Evolutionary conservation across 2,113 vertebrate genomes (phyloP), one percentile per base, ranked within the genome.

Genomic region (Pterocles orientalis): DNA sequence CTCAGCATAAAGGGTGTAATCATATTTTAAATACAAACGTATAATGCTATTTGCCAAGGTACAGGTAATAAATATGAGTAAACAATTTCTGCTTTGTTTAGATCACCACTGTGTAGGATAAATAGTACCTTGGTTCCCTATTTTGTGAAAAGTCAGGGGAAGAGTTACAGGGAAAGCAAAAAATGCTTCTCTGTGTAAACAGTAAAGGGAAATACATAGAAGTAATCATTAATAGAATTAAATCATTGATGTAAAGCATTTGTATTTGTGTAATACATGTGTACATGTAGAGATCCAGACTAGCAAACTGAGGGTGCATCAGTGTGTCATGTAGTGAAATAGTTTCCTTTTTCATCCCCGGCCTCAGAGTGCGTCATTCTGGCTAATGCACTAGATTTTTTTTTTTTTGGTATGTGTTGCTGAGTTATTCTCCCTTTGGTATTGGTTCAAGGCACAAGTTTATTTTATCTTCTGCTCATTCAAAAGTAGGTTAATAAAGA

Each of bases 401-500:
- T 69, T 26, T 79, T 41, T 41, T 41, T 41, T 41, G 72, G 8
- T 11, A 3, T 31, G 17, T 60, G n/a, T 45, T 70, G 48, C 33
- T 18, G 82, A 92, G 48, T 92, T 95, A 28, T 28, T 75, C 24
- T 92, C 54, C 61, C 83, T 47, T 66, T 69, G 88, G 80, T 90
- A 76, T 0, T 94, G 61, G 57, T 61, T 78, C 31, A 87, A 66
- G 77, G 86, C 79, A 76, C 65, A 54, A 89, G 50, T 83, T 91
- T 89, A 87, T 93, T 96, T 90, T 93, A 92, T 83, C 68, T 70
- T 72, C 45, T 48, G 33, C 76, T 90, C 65, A 72, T 94, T 95
- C 86, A 65, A 39, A 97, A 94, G 45, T 94, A 89, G 96, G 90
- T 91, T 96, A 96, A 96, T 96, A 87, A 91, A 86, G 90, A 3